These are phyloP conservation scores for Myrmecobius fasciatus DNA, from an alignment of 2,113 vertebrate species.

Conservation along the genomic window DNA sequence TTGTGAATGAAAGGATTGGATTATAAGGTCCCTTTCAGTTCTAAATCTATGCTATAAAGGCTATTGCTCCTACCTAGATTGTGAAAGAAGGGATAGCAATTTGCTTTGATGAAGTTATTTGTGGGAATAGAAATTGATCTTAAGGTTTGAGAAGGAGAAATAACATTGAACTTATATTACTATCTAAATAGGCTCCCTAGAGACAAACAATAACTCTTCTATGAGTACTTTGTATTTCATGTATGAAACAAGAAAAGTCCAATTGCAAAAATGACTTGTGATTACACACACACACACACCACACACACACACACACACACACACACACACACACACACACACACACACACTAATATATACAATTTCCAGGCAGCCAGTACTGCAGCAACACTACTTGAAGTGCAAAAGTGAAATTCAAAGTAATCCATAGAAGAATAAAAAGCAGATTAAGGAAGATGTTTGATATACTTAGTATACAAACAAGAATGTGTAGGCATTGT, in stretches of 20 bases:
- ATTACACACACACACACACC: slow-evolving; percentile 12
- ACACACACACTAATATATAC: too few species aligned
- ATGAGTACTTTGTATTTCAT: slow-evolving; percentile 22
- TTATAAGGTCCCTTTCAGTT: too few species aligned
- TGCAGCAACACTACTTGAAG: slow-evolving; percentile 28
- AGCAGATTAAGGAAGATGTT: slow-evolving; percentile 37
- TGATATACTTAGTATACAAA: slow-evolving; percentile 40
- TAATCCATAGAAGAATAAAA: slow-evolving; percentile 37
- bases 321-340: slow-evolving; percentile 41
- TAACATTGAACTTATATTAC: slow-evolving; percentile 44
- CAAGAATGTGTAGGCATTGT: background rate
- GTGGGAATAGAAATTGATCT: slow-evolving; percentile 53
- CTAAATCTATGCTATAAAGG: too few species aligned
- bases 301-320: too few species aligned
- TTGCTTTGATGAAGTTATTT: slow-evolving; percentile 40
- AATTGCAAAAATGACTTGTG: slow-evolving; percentile 27
- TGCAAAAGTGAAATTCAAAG: slow-evolving; percentile 49
- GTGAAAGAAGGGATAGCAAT: slow-evolving; percentile 38
- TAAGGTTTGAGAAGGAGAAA: slow-evolving; percentile 41
- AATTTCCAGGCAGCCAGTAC: slow-evolving; percentile 60
- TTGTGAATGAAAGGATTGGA: too few species aligned
- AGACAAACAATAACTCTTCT: slow-evolving; percentile 43
- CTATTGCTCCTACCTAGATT: background rate
- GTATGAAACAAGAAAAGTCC: slow-evolving; percentile 18
- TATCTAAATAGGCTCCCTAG: slow-evolving; percentile 28